Evolutionary conservation across 2,113 vertebrate genomes (phyloP), one percentile per base, ranked within the genome.

Genomic region (Clupea harengus): DNA sequence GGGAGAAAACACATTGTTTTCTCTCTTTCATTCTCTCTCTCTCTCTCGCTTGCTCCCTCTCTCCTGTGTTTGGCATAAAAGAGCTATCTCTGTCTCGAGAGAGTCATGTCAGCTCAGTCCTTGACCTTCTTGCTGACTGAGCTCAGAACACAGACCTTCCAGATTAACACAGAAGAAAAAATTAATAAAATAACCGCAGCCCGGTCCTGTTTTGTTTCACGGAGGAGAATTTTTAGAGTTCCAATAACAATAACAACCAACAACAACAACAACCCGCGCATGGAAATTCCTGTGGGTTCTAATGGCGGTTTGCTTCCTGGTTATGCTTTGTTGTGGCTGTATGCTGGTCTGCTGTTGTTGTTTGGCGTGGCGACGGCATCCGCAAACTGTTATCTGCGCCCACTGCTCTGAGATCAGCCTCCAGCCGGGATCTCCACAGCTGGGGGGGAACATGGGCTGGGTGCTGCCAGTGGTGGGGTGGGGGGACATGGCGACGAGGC

Each of bases 351-450:
- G 72, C 13, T 39, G 10, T 32, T 84, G 49, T 45, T 20, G 84
- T 32, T 28, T 47, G 78, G 54, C 18, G 54, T 22, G 20, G 57
- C 46, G 57, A 13, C 64, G 15, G 22, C 39, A 44, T 45, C 57
- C 39, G 25, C 8, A n/a, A n/a, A 28, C 72, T 10, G 45, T 84
- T 84, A 86, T 86, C 81, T 17, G 85, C 22, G 18, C 46, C 67
- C 28, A 52, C 57, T 86, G 81, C 45, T 54, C 10, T 20, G 18
- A 64, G 85, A 86, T 86, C 57, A 28, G 85, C 85, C 75, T 83
- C 11, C 28, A 86, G 46, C 60, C 49, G 11, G 3, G 46, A 15
- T 82, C 46, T 45, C 57, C 25, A 6, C 32, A 15, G 72, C 28
- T 5, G 13, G 25, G 2, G 32, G 72, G 64, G 64, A 13, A n/a